Evolutionary conservation across 2,888 invertebrate species (phyloP), one percentile per base, ranked within the genome.

Genomic region (Lycocerus yunnanus): DNA sequence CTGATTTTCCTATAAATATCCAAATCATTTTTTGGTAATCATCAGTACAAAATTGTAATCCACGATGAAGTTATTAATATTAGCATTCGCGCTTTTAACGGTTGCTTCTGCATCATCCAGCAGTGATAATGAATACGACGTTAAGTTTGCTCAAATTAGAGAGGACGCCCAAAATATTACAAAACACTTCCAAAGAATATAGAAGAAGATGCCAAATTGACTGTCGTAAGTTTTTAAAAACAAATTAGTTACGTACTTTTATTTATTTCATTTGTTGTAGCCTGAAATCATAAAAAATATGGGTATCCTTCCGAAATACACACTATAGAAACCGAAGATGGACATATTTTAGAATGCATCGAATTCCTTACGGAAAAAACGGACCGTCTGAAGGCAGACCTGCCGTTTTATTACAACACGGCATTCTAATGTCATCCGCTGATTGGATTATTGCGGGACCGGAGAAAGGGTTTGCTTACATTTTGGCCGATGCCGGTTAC

Each of bases 371-470:
- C 18, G 77, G 75, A 13, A 72, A 63, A 15, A 69, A 58, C 3
- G 71, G 66, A n/a, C 71, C 75, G 4, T 85, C 87, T 15, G 86
- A 88, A 0, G 84, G 86, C 1, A 61, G 71, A 80, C 84, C 72
- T 72, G 86, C 80, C 24, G 88, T 82, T 80, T 85, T 88, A 71
- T 79, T 89, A 72, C 88, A 88, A 77, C 89, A 89, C 79, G 91
- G 91, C 0, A 83, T 91, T 1, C 80, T 89, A 10, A 84, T 86
- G 10, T 86, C 88, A 15, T 87, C 89, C 0, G 85, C 88, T 2
- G 87, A 88, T 77, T 91, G 89, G 89, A 83, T 90, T 16, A 83
- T 88, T 27, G 88, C 89, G 78, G 85, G 87, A 14, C 87, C 86
- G 0, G 85, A 87, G 72, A 86, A 88, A 77, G 87, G 88, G 69